phyloP scores from a whole-genome alignment of 1,140 invertebrate species.

The Drosophila lowei region DNA sequence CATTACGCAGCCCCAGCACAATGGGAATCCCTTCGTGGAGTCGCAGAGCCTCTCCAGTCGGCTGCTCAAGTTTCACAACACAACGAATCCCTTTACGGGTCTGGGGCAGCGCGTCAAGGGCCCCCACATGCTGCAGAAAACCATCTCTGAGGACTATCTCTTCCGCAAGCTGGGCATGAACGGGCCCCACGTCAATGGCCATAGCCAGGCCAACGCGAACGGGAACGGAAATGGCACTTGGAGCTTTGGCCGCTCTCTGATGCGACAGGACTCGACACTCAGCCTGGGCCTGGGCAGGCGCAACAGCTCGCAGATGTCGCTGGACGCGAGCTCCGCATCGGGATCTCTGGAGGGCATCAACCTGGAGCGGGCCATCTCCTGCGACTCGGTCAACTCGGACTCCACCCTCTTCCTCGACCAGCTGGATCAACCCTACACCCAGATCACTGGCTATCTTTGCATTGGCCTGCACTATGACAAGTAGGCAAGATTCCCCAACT shows the following conservation, averaged over 20 bases:
- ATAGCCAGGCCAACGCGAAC: slow-evolving; percentile 15
- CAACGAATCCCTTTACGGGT: slow-evolving; percentile 71
- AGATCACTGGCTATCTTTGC: slow-evolving; percentile 89
- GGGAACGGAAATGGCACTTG: slow-evolving; percentile 67
- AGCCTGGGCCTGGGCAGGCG: slow-evolving; percentile 68
- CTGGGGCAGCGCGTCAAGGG: slow-evolving; percentile 73
- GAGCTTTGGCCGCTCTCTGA: slow-evolving; percentile 71
- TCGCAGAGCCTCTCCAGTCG: slow-evolving; percentile 48
- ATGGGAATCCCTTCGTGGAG: slow-evolving; percentile 67
- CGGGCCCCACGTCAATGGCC: slow-evolving; percentile 13
- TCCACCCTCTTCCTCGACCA: slow-evolving; percentile 89
- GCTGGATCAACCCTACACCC: slow-evolving; percentile 86
- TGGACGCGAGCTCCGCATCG: slow-evolving; percentile 51
- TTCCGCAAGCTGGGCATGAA: slow-evolving; percentile 66
- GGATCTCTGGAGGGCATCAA: slow-evolving; percentile 65
- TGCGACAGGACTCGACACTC: slow-evolving; percentile 71
- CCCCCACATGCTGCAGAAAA: slow-evolving; percentile 79
- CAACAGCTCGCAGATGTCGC: slow-evolving; percentile 73
- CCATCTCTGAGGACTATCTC: slow-evolving; percentile 80
- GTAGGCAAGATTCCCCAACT: slow-evolving; percentile 67
- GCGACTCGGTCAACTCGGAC: slow-evolving; percentile 92
- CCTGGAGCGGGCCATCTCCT: slow-evolving; percentile 88
- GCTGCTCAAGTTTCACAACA: slow-evolving; percentile 54
- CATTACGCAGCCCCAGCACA: slow-evolving; percentile 16
- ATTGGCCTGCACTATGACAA: slow-evolving; percentile 91